Base-by-base conservation (phyloP, 2,797 vertebrate genomes). In the Pseudomugil gertrudae region DNA sequence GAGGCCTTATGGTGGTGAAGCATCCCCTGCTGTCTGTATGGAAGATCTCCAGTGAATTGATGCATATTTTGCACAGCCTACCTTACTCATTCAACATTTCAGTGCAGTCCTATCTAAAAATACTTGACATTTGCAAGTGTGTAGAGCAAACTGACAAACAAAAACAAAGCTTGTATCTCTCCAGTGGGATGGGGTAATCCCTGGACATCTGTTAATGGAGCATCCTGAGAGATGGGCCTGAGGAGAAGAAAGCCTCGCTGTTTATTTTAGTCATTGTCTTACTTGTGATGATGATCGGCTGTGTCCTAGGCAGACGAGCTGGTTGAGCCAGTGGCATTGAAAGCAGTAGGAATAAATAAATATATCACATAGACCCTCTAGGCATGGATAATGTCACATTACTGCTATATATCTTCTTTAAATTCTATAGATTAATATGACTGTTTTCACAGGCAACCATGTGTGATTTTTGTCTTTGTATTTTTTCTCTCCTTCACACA, bases 201-300 rank as follows among this genome's bases (percentile, higher is more conserved):
- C 88, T 85, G 86, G 88, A 88, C 89, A 89, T 89, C 84, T 91
- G 87, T 68, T 80, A 23, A 58, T 38, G 74, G 80, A 80, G 64
- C 45, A 5, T 75, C 79, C 79, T 72, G 65, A 68, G 78, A 81
- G 79, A 76, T 51, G 53, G 40, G 61, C 76, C 82, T 69, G 78
- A 84, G 83, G 86, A 84, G 87, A 87, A 53, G 69, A 83, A 89
- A 84, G 80, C 29, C 70, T 75, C 71, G 72, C 51, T 21, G 3
- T 85, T 84, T 87, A 85, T 89, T 89, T 87, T 81, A 77, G 85
- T 76, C 65, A 45, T 50, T 19, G 33, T 57, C 30, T 80, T 63
- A 59, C 74, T 69, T 36, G 66, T 76, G 71, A 80, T 8, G 9
- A 80, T 75, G 74, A 71, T 23, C 27, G 48, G 38, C 58, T 23